phyloP scores from a whole-genome alignment of 2,888 invertebrate genomes.

The Hyposoter dolosus region DNA sequence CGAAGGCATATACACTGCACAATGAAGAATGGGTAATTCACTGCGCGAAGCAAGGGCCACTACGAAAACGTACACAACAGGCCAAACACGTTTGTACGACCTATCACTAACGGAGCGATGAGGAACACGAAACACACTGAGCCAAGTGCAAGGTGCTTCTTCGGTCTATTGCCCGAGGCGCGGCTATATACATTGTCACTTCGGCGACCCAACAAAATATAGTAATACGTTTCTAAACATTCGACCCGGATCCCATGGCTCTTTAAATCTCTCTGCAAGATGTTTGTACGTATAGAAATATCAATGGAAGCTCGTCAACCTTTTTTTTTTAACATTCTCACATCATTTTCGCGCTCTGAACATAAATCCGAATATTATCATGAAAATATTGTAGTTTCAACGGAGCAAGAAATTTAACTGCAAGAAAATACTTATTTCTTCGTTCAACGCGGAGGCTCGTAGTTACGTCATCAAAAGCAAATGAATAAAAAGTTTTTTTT shows the following conservation, averaged over 20 bases:
- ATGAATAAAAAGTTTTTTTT: neutral
- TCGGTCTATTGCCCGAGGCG: conserved; percentile 47
- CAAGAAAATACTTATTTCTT: neutral
- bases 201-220: neutral
- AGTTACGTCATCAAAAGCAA: neutral
- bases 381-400: neutral
- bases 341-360: neutral
- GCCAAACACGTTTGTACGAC: conserved; percentile 45
- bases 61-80: conserved; percentile 57
- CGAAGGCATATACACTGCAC: conserved; percentile 49
- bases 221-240: neutral
- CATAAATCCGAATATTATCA: neutral
- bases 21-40: conserved; percentile 70
- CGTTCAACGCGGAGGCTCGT: neutral
- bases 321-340: neutral
- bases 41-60: conserved; percentile 52
- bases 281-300: neutral
- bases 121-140: conserved; percentile 58
- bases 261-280: conserved; percentile 39
- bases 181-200: neutral
- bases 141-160: conserved; percentile 65
- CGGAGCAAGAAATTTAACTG: neutral
- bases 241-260: neutral
- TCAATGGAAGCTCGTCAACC: neutral
- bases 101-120: conserved; percentile 57